Percentiles rank a stretch among this genome's conserved stretches.
Evolutionary conservation across 1,140 invertebrate genomes (phyloP).

Genomic region (Diprion similis): DNA sequence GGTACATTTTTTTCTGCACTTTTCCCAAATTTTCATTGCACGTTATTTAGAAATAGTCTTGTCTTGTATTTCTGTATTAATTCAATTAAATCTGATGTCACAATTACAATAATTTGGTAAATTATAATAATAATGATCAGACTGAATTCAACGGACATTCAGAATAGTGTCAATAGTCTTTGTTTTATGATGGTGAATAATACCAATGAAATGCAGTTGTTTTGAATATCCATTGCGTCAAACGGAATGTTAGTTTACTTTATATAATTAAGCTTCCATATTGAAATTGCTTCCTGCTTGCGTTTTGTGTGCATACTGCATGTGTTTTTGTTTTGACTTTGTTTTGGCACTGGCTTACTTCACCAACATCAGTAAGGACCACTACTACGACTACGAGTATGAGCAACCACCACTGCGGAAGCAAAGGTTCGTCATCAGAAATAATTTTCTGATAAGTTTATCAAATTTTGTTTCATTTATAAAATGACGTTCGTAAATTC

Average conservation of each 20-base stretch:
- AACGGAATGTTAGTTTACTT: no score
- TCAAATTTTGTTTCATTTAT: slow-evolving; percentile 3
- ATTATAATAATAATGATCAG: background rate
- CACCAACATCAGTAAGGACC: slow-evolving; percentile 52
- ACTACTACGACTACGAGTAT: slow-evolving; percentile 50
- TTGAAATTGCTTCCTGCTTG: slow-evolving; percentile 17
- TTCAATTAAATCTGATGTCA: background rate
- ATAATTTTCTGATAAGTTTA: slow-evolving; percentile 9
- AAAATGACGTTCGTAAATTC: background rate
- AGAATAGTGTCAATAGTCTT: background rate
- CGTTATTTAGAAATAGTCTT: background rate
- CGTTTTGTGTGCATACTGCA: slow-evolving; percentile 32
- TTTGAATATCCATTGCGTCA: no score
- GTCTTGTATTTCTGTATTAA: background rate
- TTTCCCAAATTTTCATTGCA: background rate
- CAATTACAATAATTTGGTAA: background rate
- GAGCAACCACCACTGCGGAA: slow-evolving; percentile 40
- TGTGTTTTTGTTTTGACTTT: slow-evolving; percentile 47
- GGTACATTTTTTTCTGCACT: slow-evolving; percentile 30
- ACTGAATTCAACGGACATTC: background rate
- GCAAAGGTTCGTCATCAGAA: slow-evolving; percentile 48
- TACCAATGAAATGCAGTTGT: no score
- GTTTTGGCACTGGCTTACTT: slow-evolving; percentile 31
- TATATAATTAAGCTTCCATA: background rate
- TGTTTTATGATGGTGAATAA: no score